These are phyloP conservation scores for Aphelenchoides besseyi DNA, from an alignment of 1,140 invertebrate genomes.

Conservation along the genomic window DNA sequence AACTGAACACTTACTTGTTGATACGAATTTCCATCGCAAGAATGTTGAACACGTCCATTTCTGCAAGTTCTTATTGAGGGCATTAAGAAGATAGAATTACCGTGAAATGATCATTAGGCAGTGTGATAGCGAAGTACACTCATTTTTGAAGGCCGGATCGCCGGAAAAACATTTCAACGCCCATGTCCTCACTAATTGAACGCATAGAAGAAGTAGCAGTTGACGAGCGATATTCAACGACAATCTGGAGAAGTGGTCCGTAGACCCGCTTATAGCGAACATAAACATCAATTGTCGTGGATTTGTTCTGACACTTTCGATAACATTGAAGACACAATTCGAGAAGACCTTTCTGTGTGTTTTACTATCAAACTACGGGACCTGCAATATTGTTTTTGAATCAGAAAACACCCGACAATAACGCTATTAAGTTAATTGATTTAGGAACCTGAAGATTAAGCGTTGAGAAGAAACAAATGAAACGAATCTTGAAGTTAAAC, in stretches of 20 bases:
- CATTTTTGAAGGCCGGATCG: slow-evolving; percentile 10
- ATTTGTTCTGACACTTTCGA: too few relatives aligned
- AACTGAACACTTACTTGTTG: background rate
- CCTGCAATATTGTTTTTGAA: too few relatives aligned
- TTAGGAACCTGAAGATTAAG: too few relatives aligned
- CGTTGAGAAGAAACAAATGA: too few relatives aligned
- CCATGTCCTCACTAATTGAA: background rate
- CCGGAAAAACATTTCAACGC: slow-evolving; percentile 20
- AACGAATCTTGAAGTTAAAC: too few relatives aligned
- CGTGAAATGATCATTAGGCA: slow-evolving; percentile 12
- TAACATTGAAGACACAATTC: too few relatives aligned
- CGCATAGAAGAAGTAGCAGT: slow-evolving; percentile 4
- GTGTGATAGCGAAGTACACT: slow-evolving; percentile 21
- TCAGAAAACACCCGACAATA: too few relatives aligned
- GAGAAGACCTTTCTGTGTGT: too few relatives aligned
- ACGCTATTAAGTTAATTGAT: too few relatives aligned
- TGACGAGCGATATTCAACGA: too few relatives aligned
- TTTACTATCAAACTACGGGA: too few relatives aligned
- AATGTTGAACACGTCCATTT: slow-evolving; percentile 19
- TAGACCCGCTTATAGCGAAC: background rate
- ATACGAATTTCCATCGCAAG: slow-evolving; percentile 27
- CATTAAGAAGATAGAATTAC: slow-evolving; percentile 15
- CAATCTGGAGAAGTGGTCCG: background rate
- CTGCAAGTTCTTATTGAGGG: background rate
- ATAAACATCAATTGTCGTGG: background rate